Evolutionary conservation across 2,888 invertebrate genomes (phyloP).

Genomic region (Microplitis manilae): DNA sequence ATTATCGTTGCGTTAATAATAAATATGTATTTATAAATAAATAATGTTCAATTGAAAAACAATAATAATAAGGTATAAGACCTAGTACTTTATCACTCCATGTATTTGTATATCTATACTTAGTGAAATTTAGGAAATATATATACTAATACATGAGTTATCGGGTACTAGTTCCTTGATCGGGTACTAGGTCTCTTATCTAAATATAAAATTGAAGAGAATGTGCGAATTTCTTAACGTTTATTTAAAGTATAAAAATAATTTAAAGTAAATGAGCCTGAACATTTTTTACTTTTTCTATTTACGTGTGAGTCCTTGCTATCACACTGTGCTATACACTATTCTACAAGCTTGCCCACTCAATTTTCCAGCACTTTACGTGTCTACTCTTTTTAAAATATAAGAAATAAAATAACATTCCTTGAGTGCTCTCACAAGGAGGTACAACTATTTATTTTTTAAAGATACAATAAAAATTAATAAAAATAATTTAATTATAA

Average conservation of each 20-base stretch:
- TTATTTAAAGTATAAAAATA: background rate
- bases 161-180: too few species aligned
- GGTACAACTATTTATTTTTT: background rate
- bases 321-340: slow-evolving; percentile 34
- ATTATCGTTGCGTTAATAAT: too few species aligned
- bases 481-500: slow-evolving; percentile 16
- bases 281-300: slow-evolving; percentile 6
- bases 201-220: background rate
- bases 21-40: too few species aligned
- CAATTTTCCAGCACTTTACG: slow-evolving; percentile 57
- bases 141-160: too few species aligned
- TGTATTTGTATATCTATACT: too few species aligned
- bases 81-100: too few species aligned
- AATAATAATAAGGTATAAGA: too few species aligned
- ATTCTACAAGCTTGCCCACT: slow-evolving; percentile 47
- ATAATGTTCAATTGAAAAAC: too few species aligned
- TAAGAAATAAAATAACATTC: slow-evolving; percentile 53
- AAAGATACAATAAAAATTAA: slow-evolving; percentile 9
- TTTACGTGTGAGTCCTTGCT: slow-evolving; percentile 31
- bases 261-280: background rate
- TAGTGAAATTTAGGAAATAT: too few species aligned
- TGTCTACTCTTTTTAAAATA: slow-evolving; percentile 52
- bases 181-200: too few species aligned
- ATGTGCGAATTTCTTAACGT: background rate
- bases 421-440: slow-evolving; percentile 42